Base-by-base conservation (phyloP, 2,797 vertebrate genomes). In the Myotis myotis region DNA sequence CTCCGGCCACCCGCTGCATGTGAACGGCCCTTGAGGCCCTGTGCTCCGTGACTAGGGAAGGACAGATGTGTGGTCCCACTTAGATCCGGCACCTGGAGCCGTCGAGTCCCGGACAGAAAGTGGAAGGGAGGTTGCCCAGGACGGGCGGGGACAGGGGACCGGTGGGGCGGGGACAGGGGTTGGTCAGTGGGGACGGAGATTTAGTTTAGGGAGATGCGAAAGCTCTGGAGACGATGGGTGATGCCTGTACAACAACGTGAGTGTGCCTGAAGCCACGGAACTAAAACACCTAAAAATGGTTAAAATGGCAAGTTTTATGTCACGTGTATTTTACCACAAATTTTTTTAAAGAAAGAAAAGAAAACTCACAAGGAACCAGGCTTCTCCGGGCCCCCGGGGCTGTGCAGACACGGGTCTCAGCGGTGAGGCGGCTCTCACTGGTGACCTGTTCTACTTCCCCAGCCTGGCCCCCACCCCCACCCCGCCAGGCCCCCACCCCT, bases 351-450 rank as follows among this genome's bases (percentile, higher is more conserved):
- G 49, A 22, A 12, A 47, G 2, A 3, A 38, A 47, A 64, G 7
- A 8, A 44, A 38, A 6, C 41, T 17, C 23, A 3, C 4, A 2
- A 30, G 23, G 55, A 70, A 3, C 6, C 3, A 0, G 13, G 51
- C 36, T 55, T 33, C 22, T 20, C 10, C 0, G 2, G 62, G 19
- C 19, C 33, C 60, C 4, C 6, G 8, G 4, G 55, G 5, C 70
- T 10, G 49, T 8, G 11, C n/a, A 30, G 64, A 55, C 10, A 0
- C 23, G 0, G 16, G 33, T 11, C 36, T 72, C 28, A 2, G 55
- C 38, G 36, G 16, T 0, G 3, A 36, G 3, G 1, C 0, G 2
- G 25, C 33, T 9, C 84, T 38, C 4, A n/a, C 5, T 0, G 10
- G 71, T 16, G 33, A 16, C 49, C 66, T 3, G 38, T 33, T 49